Base-by-base conservation (phyloP, 1,140 invertebrate species). In the Sycobia sp. region DNA sequence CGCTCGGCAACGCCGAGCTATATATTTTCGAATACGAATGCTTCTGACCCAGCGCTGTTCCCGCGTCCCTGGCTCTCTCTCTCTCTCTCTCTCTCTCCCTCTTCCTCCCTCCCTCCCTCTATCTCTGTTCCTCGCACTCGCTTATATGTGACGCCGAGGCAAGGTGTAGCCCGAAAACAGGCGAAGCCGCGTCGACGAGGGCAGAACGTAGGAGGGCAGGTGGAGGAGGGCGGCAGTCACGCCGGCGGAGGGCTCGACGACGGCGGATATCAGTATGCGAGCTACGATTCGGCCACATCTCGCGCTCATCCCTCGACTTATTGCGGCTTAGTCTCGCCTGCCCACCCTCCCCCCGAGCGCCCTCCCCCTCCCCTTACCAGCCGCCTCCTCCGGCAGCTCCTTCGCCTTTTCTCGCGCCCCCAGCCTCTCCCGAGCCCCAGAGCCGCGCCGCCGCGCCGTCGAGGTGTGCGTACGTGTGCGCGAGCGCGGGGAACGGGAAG, bases 271-370 rank as follows among this genome's bases (percentile, higher is more conserved):
- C 77, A 80, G 79, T 80, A 81, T 81, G 79, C 79, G 75, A 79
- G 76, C 69, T 79, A 78, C 77, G 77, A 78, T 78, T 80, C 77
- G 76, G 74, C 79, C 78, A 78, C 78, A 79, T 81, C 76, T 81
- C 79, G 72, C 72, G 76, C 77, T 81, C 76, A 79, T 79, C 77
- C 77, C 77, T 79, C 76, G 76, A 81, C 79, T 81, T 81, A 81
- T 81, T 80, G 79, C 78, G 77, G 79, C 79, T 81, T 80, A 81
- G 71, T 74, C 74, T 27, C 29, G 16, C 69, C 57, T 69, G 70
- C 69, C 67, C 69, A 69, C 68, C 68, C 68, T 67, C 69, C 59
- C 46, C 16, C 4, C 11, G 7, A 39, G 38, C 14, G 4, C 16
- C 38, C 57, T 29, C 69, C 66, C 57, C 69, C 62, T 66, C 64